These are phyloP conservation scores for Zootermopsis nevadensis DNA, from an alignment of 2,888 invertebrate species.

Conservation along the genomic window DNA sequence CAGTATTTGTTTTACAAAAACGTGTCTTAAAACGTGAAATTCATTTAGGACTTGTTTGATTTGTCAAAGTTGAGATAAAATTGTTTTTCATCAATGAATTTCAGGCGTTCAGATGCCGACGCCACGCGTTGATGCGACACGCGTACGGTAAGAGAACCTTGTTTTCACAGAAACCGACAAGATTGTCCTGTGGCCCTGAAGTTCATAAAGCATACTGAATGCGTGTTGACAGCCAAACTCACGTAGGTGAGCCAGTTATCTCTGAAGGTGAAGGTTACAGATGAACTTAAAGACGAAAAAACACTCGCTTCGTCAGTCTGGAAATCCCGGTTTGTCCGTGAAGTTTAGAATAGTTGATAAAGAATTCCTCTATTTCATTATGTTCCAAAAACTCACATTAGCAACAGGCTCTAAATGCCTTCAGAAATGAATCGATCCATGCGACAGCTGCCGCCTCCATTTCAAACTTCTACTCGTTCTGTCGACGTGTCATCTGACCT, in stretches of 20 bases:
- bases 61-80: too few relatives aligned
- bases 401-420: not conserved
- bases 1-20: too few relatives aligned
- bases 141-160: not conserved
- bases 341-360: not conserved
- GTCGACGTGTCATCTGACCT: not conserved
- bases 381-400: not conserved
- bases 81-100: too few relatives aligned
- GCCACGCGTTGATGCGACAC: too few relatives aligned
- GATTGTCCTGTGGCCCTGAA: not conserved
- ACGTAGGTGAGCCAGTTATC: not conserved
- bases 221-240: not conserved
- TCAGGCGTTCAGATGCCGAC: too few relatives aligned
- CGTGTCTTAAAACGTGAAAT: too few relatives aligned
- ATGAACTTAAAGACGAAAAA: too few relatives aligned
- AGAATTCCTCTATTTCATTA: not conserved
- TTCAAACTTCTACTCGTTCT: not conserved
- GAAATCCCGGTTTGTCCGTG: not conserved
- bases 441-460: not conserved
- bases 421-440: not conserved
- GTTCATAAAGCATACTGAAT: not conserved
- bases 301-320: not conserved
- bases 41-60: too few relatives aligned
- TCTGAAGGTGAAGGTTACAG: not conserved
- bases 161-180: not conserved